These are phyloP conservation scores for Harpagifer antarcticus DNA, from an alignment of 2,797 vertebrate genomes.

Conservation along the genomic window DNA sequence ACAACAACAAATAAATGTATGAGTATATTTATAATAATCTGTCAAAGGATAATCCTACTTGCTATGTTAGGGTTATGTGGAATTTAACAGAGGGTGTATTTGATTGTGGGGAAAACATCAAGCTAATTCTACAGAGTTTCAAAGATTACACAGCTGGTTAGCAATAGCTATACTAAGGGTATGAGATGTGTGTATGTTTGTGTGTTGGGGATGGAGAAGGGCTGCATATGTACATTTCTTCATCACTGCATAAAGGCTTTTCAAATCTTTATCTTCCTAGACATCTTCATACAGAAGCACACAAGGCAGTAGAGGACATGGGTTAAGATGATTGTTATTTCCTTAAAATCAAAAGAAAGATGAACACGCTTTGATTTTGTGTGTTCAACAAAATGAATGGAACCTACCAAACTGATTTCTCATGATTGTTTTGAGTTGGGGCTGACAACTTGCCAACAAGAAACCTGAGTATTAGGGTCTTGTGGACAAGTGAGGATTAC, in stretches of 20 bases:
- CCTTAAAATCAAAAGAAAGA: slow-evolving; percentile 5
- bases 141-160: neutral
- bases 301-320: slow-evolving; percentile 23
- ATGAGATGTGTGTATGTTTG: neutral
- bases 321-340: slow-evolving; percentile 14
- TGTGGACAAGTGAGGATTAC: neutral
- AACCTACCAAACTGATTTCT: slow-evolving; percentile 17
- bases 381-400: slow-evolving; percentile 23
- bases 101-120: slow-evolving; percentile 25
- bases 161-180: slow-evolving; percentile 11
- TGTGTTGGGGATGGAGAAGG: neutral
- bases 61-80: neutral
- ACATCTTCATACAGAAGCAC: slow-evolving; percentile 20
- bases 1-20: slow-evolving; percentile 37
- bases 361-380: slow-evolving; percentile 20
- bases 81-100: slow-evolving; percentile 32
- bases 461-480: slow-evolving; percentile 1
- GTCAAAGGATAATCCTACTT: neutral
- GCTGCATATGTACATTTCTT: slow-evolving; percentile 37
- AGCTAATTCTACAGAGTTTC: slow-evolving; percentile 6
- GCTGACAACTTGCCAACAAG: slow-evolving; percentile 19
- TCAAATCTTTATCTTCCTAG: slow-evolving; percentile 1
- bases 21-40: slow-evolving; percentile 16
- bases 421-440: slow-evolving; percentile 9
- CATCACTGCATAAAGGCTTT: slow-evolving; percentile 14